These are phyloP conservation scores for Plutomurus gul DNA, from an alignment of 1,140 invertebrate genomes.

Conservation along the genomic window DNA sequence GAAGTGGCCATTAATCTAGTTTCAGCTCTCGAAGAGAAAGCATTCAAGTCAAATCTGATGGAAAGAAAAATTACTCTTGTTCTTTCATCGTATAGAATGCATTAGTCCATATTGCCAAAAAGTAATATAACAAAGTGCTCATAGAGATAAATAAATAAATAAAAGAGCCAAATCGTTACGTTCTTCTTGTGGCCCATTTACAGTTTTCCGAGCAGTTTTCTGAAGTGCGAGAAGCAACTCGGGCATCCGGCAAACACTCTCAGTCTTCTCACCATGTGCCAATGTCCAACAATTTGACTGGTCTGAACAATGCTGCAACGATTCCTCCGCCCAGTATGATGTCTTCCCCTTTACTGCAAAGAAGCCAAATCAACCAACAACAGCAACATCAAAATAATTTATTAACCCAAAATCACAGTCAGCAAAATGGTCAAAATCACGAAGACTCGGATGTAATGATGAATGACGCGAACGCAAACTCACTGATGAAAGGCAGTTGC, in stretches of 20 bases:
- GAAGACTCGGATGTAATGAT: conserved; percentile 46
- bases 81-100: conserved; percentile 20
- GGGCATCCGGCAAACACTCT: conserved; percentile 53
- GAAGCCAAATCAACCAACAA: conserved; percentile 39
- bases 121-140: not conserved
- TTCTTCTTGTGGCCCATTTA: conserved; percentile 9
- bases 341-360: conserved; percentile 34
- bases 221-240: conserved; percentile 94
- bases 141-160: conserved; percentile 8
- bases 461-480: conserved; percentile 52
- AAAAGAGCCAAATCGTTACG: not conserved
- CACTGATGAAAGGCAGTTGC: conserved; percentile 46
- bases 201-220: conserved; percentile 99
- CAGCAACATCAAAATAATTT: conserved; percentile 33
- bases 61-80: conserved; percentile 4
- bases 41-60: not conserved
- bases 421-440: conserved; percentile 30
- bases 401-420: conserved; percentile 21
- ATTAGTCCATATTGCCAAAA: not conserved
- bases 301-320: conserved; percentile 21
- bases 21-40: not conserved
- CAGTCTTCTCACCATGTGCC: conserved; percentile 15
- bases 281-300: conserved; percentile 11
- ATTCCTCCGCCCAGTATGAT: conserved; percentile 51
- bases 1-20: conserved; percentile 13